Conservation (phyloP, 30 jellyfish, hydroid and myxozoan species). For the Chrysaora quinquecirrha region DNA sequence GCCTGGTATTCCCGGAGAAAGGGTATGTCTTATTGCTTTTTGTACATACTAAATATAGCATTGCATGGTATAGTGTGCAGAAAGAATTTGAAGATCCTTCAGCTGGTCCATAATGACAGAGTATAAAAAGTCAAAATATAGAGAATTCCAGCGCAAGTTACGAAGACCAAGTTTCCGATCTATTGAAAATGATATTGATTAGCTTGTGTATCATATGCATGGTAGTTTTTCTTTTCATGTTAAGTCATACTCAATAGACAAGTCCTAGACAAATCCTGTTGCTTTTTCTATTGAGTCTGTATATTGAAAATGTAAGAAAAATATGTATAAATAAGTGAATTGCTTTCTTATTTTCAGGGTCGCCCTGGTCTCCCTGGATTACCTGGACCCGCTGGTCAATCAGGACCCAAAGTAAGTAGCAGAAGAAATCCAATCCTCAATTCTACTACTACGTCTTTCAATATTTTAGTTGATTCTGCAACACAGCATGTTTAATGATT, state of each 20-base stretch:
- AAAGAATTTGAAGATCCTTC: not conserved
- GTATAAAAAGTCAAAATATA: too few species aligned
- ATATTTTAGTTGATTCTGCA: too few species aligned
- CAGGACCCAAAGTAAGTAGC: conserved; percentile 27
- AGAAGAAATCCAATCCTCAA: too few species aligned
- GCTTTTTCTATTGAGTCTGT: not conserved
- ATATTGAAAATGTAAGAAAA: not conserved
- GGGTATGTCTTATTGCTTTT: not conserved
- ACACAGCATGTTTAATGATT: too few species aligned
- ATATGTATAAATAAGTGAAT: too few species aligned
- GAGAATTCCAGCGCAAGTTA: too few species aligned
- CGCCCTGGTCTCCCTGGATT: conserved; percentile 32
- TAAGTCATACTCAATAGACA: not conserved
- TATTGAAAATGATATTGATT: too few species aligned
- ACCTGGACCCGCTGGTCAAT: conserved; percentile 23
- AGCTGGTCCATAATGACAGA: not conserved
- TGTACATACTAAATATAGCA: not conserved
- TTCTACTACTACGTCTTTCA: too few species aligned
- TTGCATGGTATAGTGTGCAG: not conserved
- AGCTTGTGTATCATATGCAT: not conserved
- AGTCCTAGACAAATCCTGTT: too few species aligned
- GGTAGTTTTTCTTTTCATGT: not conserved
- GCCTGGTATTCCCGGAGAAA: conserved; percentile 35
- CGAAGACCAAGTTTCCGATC: not conserved
- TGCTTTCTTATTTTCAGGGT: conserved; percentile 8